phyloP scores from a whole-genome alignment of 2,888 invertebrate genomes.

The Diogma glabrata region DNA sequence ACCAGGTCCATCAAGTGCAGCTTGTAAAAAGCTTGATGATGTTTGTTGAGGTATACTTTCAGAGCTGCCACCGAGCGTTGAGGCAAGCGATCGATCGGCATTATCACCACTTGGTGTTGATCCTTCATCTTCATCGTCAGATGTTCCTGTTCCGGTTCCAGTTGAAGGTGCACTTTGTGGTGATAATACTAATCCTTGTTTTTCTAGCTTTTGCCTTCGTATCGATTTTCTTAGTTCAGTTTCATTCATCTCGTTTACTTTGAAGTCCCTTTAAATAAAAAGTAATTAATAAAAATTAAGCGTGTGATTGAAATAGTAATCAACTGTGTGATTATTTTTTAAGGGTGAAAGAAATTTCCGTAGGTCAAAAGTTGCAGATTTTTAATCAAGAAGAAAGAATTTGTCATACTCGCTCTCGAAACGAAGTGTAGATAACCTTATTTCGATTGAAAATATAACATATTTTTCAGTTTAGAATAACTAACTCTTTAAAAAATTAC shows the following conservation, averaged over 20 bases:
- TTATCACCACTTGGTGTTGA: slow-evolving; percentile 76
- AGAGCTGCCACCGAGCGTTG: slow-evolving; percentile 61
- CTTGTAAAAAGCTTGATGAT: slow-evolving; percentile 32
- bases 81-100: slow-evolving; percentile 54
- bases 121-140: slow-evolving; percentile 60
- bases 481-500: too few species aligned
- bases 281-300: too few species aligned
- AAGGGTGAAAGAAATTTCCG: too few species aligned
- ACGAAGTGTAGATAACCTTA: too few species aligned
- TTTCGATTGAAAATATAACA: too few species aligned
- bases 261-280: slow-evolving; percentile 55
- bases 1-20: slow-evolving; percentile 35
- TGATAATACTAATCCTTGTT: slow-evolving; percentile 34
- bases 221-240: slow-evolving; percentile 70
- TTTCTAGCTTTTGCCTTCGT: slow-evolving; percentile 53
- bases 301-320: too few species aligned
- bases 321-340: too few species aligned
- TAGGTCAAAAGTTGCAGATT: too few species aligned
- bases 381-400: too few species aligned
- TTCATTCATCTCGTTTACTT: slow-evolving; percentile 79
- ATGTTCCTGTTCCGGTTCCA: slow-evolving; percentile 52
- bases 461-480: too few species aligned
- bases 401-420: too few species aligned
- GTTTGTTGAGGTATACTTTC: slow-evolving; percentile 40
- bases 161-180: slow-evolving; percentile 38